A percentile compares a stretch with the other conserved stretches of the same genome.
Conservation (phyloP, 2,113 vertebrate species). For the Halichoeres trimaculatus region DNA sequence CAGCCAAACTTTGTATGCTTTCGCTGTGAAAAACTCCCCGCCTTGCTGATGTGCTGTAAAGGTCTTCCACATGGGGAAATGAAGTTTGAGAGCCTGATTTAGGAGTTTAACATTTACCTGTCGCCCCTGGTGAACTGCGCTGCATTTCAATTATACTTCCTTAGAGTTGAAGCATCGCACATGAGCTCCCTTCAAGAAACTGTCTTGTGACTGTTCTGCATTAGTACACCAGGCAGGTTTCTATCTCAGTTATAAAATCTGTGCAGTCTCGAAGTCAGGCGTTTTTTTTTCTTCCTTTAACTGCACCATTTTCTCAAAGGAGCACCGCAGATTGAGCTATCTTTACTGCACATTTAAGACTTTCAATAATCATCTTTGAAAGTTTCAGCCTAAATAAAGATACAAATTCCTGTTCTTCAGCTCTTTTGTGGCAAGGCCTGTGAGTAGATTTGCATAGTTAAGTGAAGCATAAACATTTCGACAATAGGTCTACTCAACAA, state of each 20-base stretch:
- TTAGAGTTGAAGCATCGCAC: neutral
- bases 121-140: neutral
- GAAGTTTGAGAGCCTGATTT: constrained; percentile 21
- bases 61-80: constrained; percentile 21
- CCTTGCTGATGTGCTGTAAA: constrained; percentile 13
- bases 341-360: neutral
- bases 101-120: constrained; percentile 48
- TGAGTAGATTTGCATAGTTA: neutral
- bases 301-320: neutral
- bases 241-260: neutral
- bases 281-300: too few species aligned
- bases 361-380: neutral
- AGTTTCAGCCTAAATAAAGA: neutral
- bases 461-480: neutral
- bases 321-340: neutral
- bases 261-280: neutral
- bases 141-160: constrained; percentile 30
- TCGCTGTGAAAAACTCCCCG: neutral
- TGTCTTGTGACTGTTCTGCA: constrained; percentile 4
- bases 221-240: constrained; percentile 4
- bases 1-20: neutral
- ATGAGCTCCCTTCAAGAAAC: constrained; percentile 18
- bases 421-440: neutral
- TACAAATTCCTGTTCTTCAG: neutral
- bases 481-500: neutral